Percentiles rank a stretch among this genome's conserved stretches.
Conservation (phyloP, 2,113 vertebrate species). For the Microcebus griseorufus region DNA sequence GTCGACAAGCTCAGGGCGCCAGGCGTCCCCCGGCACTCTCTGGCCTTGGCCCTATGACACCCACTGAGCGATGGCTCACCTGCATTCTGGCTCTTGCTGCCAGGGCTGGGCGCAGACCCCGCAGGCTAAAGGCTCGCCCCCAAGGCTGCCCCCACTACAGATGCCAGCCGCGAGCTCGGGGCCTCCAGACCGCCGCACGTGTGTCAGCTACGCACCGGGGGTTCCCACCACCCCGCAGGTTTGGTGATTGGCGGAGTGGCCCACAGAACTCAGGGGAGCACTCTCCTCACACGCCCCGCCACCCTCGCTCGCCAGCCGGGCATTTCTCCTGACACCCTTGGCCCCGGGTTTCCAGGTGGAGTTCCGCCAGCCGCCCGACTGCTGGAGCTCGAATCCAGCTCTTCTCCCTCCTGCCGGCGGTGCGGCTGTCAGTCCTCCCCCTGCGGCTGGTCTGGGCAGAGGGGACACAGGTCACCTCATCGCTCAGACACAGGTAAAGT, state of each 20-base stretch:
- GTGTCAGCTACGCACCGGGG: background rate
- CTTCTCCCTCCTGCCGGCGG: background rate
- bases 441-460: background rate
- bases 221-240: no score
- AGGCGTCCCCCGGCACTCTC: background rate
- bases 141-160: background rate
- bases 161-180: background rate
- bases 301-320: background rate
- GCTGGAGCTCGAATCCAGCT: fast-evolving
- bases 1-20: background rate
- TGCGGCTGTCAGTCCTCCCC: background rate
- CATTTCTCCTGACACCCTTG: no score
- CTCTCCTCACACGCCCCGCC: no score
- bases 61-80: fast-evolving
- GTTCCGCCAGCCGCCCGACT: background rate
- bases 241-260: background rate
- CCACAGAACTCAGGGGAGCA: background rate
- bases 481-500: background rate
- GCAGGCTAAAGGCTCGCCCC: background rate
- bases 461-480: background rate
- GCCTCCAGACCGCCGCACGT: background rate
- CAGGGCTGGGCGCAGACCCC: background rate
- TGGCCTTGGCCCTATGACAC: no score
- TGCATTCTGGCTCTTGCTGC: background rate
- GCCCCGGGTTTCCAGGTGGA: background rate